These are phyloP conservation scores for Botia almorhae DNA, from an alignment of 2,797 vertebrate species.

Conservation along the genomic window DNA sequence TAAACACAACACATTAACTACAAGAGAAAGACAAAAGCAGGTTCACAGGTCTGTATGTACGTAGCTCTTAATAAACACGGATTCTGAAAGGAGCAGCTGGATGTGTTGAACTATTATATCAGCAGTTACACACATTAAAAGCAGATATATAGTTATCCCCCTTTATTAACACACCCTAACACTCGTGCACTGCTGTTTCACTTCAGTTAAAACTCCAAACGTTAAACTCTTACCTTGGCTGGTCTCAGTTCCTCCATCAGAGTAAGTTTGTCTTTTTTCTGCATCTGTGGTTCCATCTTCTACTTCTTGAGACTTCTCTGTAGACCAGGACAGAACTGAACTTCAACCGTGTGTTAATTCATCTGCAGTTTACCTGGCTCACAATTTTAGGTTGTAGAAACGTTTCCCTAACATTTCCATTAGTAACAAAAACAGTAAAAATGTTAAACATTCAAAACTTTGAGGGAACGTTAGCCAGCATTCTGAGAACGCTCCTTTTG, in stretches of 20 bases:
- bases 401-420: no score
- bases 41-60: no score
- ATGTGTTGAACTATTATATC: no score
- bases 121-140: no score
- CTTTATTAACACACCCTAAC: background rate
- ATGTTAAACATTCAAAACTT: background rate
- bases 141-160: background rate
- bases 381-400: no score
- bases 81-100: no score
- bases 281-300: background rate
- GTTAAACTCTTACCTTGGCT: slow-evolving; percentile 13
- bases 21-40: no score
- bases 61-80: no score
- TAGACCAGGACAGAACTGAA: background rate
- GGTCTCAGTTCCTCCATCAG: slow-evolving; percentile 26
- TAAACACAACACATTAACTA: no score
- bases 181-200: background rate
- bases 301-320: slow-evolving; percentile 8
- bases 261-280: slow-evolving; percentile 33
- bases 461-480: background rate
- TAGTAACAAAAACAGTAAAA: no score
- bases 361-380: background rate
- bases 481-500: no score
- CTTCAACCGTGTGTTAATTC: background rate
- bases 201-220: background rate